Evolutionary conservation across 1,140 invertebrate species (phyloP).

Genomic region (Drosophila lowei): DNA sequence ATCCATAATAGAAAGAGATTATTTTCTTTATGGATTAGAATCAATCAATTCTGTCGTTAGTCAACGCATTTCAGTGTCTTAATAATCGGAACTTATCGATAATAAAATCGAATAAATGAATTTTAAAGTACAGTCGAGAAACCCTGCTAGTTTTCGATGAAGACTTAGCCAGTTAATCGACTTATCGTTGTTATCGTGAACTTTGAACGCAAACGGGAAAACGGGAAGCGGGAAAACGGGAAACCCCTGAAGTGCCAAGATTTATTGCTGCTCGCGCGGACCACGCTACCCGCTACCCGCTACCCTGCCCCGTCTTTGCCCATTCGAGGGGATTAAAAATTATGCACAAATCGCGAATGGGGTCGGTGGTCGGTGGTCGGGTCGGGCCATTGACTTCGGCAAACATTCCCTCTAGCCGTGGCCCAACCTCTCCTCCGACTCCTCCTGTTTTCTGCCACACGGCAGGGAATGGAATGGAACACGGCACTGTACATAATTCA

Average conservation of each 20-base stretch:
- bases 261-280: background rate
- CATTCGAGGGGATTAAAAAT: conserved; percentile 41
- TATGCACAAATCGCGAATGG: conserved; percentile 51
- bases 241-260: conserved; percentile 3
- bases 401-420: conserved; percentile 9
- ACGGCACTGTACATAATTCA: conserved; percentile 65
- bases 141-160: no score
- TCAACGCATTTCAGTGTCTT: no score
- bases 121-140: no score
- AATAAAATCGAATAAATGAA: no score
- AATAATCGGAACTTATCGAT: no score
- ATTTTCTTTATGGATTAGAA: no score
- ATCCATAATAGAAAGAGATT: no score
- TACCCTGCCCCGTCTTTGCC: conserved; percentile 1
- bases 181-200: no score
- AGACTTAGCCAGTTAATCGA: no score
- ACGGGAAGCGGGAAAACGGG: no score
- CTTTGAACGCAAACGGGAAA: background rate
- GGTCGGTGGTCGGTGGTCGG: conserved; percentile 2
- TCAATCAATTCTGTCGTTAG: no score
- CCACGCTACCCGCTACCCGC: conserved; percentile 8
- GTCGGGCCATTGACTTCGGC: conserved; percentile 30
- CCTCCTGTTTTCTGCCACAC: background rate
- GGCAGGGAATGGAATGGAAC: conserved; percentile 5
- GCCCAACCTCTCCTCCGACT: background rate